These are phyloP conservation scores for Cynaeus angustus DNA, from an alignment of 2,888 invertebrate genomes.

Conservation along the genomic window DNA sequence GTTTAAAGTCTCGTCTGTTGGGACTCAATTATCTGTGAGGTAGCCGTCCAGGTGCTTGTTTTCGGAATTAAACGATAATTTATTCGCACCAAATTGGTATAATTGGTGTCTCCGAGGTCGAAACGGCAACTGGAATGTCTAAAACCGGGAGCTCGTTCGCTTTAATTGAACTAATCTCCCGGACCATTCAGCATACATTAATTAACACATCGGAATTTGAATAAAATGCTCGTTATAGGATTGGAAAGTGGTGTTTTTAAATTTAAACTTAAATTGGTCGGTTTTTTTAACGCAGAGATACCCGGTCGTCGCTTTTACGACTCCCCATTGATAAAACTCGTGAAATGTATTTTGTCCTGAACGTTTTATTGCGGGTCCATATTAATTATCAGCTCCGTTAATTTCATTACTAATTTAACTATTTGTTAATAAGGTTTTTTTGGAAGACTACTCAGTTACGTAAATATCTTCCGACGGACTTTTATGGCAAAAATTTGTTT, in stretches of 20 bases:
- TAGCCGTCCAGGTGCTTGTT: slow-evolving; percentile 66
- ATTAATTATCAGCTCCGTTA: slow-evolving; percentile 56
- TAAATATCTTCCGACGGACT: slow-evolving; percentile 35
- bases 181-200: slow-evolving; percentile 68
- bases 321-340: slow-evolving; percentile 58
- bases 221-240: slow-evolving; percentile 71
- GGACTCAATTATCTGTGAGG: slow-evolving; percentile 56
- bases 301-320: slow-evolving; percentile 49
- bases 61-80: slow-evolving; percentile 67
- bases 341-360: slow-evolving; percentile 58
- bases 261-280: slow-evolving; percentile 58
- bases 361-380: slow-evolving; percentile 55
- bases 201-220: slow-evolving; percentile 72
- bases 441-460: slow-evolving; percentile 47
- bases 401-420: slow-evolving; percentile 61
- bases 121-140: slow-evolving; percentile 66
- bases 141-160: slow-evolving; percentile 70
- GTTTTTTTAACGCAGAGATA: slow-evolving; percentile 49
- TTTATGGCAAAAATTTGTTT: slow-evolving; percentile 49
- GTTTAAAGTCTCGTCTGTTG: slow-evolving; percentile 18
- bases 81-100: slow-evolving; percentile 69
- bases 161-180: slow-evolving; percentile 70
- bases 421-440: slow-evolving; percentile 53
- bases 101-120: slow-evolving; percentile 68
- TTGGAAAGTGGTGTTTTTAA: slow-evolving; percentile 67